Base-by-base conservation (phyloP, 2,888 invertebrate species). In the Drosophila anomalata region DNA sequence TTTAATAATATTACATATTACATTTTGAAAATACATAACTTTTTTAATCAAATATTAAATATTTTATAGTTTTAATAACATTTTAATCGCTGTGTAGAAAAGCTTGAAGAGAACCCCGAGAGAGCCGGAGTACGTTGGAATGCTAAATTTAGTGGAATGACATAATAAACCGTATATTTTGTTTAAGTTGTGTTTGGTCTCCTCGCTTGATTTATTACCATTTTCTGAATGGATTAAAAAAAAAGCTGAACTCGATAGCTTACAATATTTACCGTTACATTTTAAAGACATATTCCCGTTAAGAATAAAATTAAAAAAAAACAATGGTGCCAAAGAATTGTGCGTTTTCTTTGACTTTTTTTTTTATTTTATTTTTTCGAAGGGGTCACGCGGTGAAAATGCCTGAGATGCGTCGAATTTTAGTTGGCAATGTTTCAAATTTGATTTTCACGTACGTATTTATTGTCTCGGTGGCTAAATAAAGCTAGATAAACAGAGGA, bases 321-420 rank as follows among this genome's bases (percentile, higher is more conserved):
- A 51, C 42, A 48, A 46, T 36, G 33, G 17, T 63, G 70, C 72
- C 72, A 71, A 71, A 71, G 36, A 50, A 50, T 39, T 36, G 73
- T 72, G 63, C 48, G 71, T 73, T 56, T 39, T 33, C 58, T 36
- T 8, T 0, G 36, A 1, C n/a, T 6, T 17, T 17, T 17, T 41
- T 4, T 42, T 57, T n/a, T 2, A 7, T 12, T 36, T 51, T 14
- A 17, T 26, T 9, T 29, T 65, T 41, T 47, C 46, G 39, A 55
- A 53, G 68, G 73, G 86, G 88, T 82, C 88, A 87, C 86, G 88
- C 81, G 88, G 83, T 85, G 75, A 76, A 73, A 85, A 79, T 77
- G 68, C 36, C 54, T 60, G 58, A 66, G 53, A 67, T 73, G 52
- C 47, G 67, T 73, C 17, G 66, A 42, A 66, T 66, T 73, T 73